Percentiles rank a stretch among this genome's conserved stretches.
phyloP scores from a whole-genome alignment of 2,797 vertebrate genomes.

The Otolemur crassicaudatus region DNA sequence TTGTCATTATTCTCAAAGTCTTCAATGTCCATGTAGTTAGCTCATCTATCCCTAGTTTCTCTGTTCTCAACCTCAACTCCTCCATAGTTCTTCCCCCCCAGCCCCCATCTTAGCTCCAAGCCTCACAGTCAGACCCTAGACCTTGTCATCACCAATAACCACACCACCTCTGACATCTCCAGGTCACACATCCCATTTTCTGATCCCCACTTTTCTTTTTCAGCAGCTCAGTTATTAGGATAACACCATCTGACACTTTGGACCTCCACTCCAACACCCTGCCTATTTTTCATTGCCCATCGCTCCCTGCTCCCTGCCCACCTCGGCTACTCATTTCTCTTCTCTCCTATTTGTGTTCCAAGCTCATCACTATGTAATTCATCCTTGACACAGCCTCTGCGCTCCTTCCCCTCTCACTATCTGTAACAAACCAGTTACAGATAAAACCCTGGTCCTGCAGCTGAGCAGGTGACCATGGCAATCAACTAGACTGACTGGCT shows the following conservation, averaged over 20 bases:
- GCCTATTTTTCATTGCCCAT: background rate
- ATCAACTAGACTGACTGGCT: background rate
- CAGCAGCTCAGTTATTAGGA: background rate
- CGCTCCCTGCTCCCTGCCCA: background rate
- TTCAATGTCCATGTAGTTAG: background rate
- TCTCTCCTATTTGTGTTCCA: background rate
- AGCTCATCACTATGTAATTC: background rate
- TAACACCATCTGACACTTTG: background rate
- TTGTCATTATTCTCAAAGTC: background rate
- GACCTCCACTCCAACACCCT: background rate
- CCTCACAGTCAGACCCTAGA: background rate
- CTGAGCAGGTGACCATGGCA: background rate
- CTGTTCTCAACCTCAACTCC: background rate
- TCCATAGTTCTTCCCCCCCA: background rate
- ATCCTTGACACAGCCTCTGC: background rate
- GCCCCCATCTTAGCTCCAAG: background rate
- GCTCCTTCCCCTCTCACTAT: background rate
- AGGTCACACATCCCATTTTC: background rate
- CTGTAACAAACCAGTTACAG: background rate
- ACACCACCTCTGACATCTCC: background rate
- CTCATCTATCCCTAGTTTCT: background rate
- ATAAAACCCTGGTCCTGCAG: background rate
- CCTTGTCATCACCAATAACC: background rate
- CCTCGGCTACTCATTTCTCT: background rate
- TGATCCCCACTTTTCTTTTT: background rate